A percentile compares a stretch with the other conserved stretches of the same genome.
Conservation (phyloP, 2,113 vertebrate genomes). For the Telmatochromis sp. region DNA sequence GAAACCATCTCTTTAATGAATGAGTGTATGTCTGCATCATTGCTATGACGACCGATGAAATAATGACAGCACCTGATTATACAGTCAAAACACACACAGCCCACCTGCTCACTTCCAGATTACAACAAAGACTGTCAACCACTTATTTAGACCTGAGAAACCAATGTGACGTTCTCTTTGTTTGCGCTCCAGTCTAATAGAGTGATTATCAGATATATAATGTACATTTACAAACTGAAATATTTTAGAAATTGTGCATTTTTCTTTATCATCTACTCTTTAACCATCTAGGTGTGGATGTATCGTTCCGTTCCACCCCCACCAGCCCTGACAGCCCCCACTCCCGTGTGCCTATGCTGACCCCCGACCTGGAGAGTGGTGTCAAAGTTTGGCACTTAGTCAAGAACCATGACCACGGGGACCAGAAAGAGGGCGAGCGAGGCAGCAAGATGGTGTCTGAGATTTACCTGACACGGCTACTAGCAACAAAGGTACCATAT, state of each 20-base stretch:
- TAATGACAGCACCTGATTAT: slow-evolving; percentile 1
- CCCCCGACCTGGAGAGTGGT: slow-evolving; percentile 89
- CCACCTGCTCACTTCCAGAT: neutral
- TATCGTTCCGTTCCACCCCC: slow-evolving; percentile 83
- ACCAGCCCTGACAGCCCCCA: slow-evolving; percentile 93
- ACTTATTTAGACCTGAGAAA: neutral
- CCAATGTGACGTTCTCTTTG: neutral
- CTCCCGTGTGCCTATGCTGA: slow-evolving; percentile 92
- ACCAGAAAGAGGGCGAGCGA: slow-evolving; percentile 92
- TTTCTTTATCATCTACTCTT: neutral
- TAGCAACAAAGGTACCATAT: slow-evolving; percentile 86
- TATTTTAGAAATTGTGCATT: neutral
- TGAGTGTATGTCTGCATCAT: neutral
- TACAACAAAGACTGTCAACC: neutral
- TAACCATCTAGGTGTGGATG: slow-evolving; percentile 61
- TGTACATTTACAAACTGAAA: neutral
- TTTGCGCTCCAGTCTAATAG: neutral
- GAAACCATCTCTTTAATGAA: neutral
- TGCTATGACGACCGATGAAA: slow-evolving; percentile 12
- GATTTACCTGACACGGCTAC: slow-evolving; percentile 89
- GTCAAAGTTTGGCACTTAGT: slow-evolving; percentile 95
- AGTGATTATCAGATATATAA: neutral
- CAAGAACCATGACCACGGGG: slow-evolving; percentile 92
- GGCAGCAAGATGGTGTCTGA: slow-evolving; percentile 97
- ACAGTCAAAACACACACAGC: neutral